Base-by-base conservation (phyloP, 2,113 vertebrate genomes). In the Ammodytes marinus region DNA sequence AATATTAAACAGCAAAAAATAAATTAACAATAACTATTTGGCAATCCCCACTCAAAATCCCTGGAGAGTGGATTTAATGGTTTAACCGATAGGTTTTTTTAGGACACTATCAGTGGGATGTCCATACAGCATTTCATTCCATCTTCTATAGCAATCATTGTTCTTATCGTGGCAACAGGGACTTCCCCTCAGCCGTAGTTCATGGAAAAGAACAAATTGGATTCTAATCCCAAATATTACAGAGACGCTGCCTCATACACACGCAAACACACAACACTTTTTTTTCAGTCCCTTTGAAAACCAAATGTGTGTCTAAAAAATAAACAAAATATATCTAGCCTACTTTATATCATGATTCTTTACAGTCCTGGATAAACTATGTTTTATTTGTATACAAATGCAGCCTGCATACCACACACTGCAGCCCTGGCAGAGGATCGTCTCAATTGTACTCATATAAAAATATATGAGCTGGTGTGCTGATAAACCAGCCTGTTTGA, bases 161-260 rank as follows among this genome's bases (percentile, higher is more conserved):
- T 77, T 63, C 81, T 86, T 65, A 74, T 14, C 85, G 74, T 40
- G 19, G 52, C 54, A 61, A 67, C 73, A 35, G 45, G 82, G 74
- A 71, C 77, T 76, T 86, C 69, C 66, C 66, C 76, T 88, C 80
- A 84, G 55, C 79, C 6, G 0, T 40, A 78, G 69, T 75, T 69
- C 49, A 13, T 27, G 59, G 49, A 77, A 64, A 65, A 37, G 64
- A 83, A 84, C 80, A 88, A 82, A 89, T 89, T 90, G 80, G 55
- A 88, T 79, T 83, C 74, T 89, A 85, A 89, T 90, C 74, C 79
- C 50, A n/a, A 76, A 87, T 84, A 80, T 77, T 66, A 80, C 79
- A 67, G 69, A 82, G 67, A 70, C 69, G 61, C 74, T 60, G 54
- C 40, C 45, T 47, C 79, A 71, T n/a, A 37, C 27, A 39, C 15